These are phyloP conservation scores for Polypterus bichir DNA, from an alignment of 2,113 vertebrate genomes.

Conservation along the genomic window DNA sequence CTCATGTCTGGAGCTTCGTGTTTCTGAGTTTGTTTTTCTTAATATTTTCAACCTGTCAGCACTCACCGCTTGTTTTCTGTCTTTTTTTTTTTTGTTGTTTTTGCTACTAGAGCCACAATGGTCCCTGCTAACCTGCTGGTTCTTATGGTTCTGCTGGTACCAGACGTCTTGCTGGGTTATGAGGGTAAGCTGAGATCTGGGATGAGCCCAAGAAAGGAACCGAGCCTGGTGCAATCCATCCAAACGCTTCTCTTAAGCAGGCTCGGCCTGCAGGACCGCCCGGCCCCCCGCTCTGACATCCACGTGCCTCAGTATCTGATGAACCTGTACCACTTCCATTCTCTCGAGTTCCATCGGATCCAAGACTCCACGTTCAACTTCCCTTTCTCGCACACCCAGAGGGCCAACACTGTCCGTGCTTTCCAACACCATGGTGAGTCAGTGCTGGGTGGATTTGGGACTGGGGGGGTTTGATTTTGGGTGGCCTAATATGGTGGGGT, in stretches of 20 bases:
- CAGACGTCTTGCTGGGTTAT: constrained; percentile 51
- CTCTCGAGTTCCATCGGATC: constrained; percentile 51
- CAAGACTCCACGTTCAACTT: constrained; percentile 49
- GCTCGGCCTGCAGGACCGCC: constrained; percentile 44
- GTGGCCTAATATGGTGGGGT: too few species aligned
- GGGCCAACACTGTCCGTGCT: constrained; percentile 58
- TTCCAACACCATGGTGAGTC: constrained; percentile 55
- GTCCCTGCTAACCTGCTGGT: constrained; percentile 63
- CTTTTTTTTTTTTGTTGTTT: too few species aligned
- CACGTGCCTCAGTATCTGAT: constrained; percentile 51
- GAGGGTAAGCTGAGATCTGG: constrained; percentile 29
- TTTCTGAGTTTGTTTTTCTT: too few species aligned
- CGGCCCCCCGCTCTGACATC: constrained; percentile 41
- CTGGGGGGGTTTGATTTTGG: too few species aligned
- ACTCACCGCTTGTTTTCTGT: too few species aligned
- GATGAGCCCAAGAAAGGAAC: constrained; percentile 29
- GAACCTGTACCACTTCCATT: constrained; percentile 58
- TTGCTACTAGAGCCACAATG: constrained; percentile 54
- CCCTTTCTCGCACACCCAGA: constrained; percentile 47
- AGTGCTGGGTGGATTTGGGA: too few species aligned
- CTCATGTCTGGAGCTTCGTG: too few species aligned
- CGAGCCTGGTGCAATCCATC: constrained; percentile 41
- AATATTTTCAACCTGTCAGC: too few species aligned
- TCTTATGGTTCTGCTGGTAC: constrained; percentile 61
- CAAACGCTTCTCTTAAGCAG: constrained; percentile 31